phyloP scores from a whole-genome alignment of 1,140 invertebrate species.

The Littorina saxatilis region DNA sequence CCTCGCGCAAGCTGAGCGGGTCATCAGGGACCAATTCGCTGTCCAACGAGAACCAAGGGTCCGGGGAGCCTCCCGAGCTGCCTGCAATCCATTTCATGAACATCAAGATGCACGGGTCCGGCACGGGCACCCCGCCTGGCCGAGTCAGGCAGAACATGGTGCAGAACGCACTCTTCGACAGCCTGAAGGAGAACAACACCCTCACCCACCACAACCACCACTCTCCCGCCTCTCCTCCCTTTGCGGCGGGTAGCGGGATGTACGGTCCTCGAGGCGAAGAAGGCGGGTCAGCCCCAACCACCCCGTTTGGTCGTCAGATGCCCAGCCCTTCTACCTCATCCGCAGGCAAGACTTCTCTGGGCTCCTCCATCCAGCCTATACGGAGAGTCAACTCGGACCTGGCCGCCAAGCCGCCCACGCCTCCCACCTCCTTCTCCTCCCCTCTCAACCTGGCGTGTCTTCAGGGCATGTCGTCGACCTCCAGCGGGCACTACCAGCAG shows the following conservation, averaged over 20 bases:
- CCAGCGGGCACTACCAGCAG: constrained; percentile 21
- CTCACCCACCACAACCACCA: not conserved
- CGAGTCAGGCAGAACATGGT: constrained; percentile 37
- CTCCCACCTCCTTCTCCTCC: constrained; percentile 51
- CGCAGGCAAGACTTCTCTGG: constrained; percentile 23
- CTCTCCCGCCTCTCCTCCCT: constrained; percentile 10
- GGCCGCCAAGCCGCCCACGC: constrained; percentile 39
- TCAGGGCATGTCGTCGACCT: not conserved
- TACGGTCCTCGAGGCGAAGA: not conserved
- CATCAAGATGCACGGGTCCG: constrained; percentile 59
- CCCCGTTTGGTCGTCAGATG: constrained; percentile 32
- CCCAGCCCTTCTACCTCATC: constrained; percentile 30
- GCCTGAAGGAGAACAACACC: constrained; percentile 49
- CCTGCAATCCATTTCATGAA: constrained; percentile 72
- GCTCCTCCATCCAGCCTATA: constrained; percentile 38
- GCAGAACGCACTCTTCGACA: constrained; percentile 69
- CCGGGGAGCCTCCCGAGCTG: constrained; percentile 67
- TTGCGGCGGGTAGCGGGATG: not conserved
- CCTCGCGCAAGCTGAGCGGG: constrained; percentile 59
- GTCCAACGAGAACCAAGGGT: constrained; percentile 50
- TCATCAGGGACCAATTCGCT: constrained; percentile 65
- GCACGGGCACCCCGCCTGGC: constrained; percentile 27
- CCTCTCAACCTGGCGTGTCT: constrained; percentile 1
- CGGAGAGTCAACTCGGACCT: constrained; percentile 44
- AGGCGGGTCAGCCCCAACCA: constrained; percentile 28